Evolutionary conservation across 1,140 invertebrate genomes (phyloP), one percentile per base, ranked within the genome.

Genomic region (Aphaenogaster floridana): DNA sequence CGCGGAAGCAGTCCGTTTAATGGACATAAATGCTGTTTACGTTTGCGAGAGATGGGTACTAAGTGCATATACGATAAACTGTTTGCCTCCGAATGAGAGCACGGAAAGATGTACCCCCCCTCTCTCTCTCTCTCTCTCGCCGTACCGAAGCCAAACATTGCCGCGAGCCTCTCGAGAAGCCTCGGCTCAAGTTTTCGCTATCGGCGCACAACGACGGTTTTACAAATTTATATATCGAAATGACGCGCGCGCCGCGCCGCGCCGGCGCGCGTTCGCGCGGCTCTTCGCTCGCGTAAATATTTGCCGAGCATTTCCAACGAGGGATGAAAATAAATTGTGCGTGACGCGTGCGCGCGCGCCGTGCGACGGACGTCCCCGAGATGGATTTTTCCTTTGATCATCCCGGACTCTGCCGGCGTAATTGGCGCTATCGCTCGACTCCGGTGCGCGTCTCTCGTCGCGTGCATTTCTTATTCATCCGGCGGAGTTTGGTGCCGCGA

Each of bases 401-500:
- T 61, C n/a, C 54, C 15, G 34, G 36, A 28, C 28, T 28, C 61
- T 34, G 59, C 9, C 59, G 21, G 21, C 48, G 74, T 86, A 86
- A 86, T 86, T 83, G 69, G 34, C 54, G 66, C 39, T 42, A 71
- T 71, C 64, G 66, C 52, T 63, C 15, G 48, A 36, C 50, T 17
- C 3, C 13, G 21, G 8, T 7, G 54, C 48, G 48, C 54, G 54
- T 57, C 48, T 66, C 48, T 57, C 69, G 45, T 21, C 57, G 64
- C 13, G 39, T 52, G 66, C 54, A 79, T 89, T 88, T 87, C 85
- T 88, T 88, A 79, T 90, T 90, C 86, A 80, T 84, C n/a, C 74
- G 61, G 21, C 48, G 13, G 79, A 87, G 78, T 89, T 87, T 36
- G 54, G 36, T 21, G 34, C 69, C 50, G 48, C 17, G 52, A 5